Evolutionary conservation across 53 echinoderm and acorn worm species (phyloP), one percentile per base, ranked within the genome.

Genomic region (Astropecten irregularis): DNA sequence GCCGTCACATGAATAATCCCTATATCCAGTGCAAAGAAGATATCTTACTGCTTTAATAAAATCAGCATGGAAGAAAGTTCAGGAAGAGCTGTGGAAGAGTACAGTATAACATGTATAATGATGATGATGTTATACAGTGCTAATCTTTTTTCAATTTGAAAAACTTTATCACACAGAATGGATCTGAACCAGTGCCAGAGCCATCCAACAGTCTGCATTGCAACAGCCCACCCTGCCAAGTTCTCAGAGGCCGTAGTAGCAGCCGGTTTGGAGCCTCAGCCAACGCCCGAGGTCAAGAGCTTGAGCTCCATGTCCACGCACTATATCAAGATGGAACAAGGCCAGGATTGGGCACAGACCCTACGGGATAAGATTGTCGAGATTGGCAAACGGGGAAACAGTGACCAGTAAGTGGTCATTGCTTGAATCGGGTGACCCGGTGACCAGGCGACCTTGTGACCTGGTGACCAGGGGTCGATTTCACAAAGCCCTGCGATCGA

Each of bases 161-260:
- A n/a, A n/a, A n/a, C n/a, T n/a, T n/a, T 28, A n/a, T 6, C 18
- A 20, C 0, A 47, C 44, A 76, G 40, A 23, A 40, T 44, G 68
- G 71, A 21, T 5, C n/a, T 27, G 4, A 47, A 8, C n/a, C 29
- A 27, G 20, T 46, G 15, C 40, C 33, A 1, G 3, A 5, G n/a
- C 23, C 39, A 18, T 22, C 71, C 52, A 16, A 66, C 55, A 42
- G 50, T 83, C 7, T 89, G 86, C 49, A 40, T 96, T 29, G 90
- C 96, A 18, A 91, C 93, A 1, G 93, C 91, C 20, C 89, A 91
- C 21, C 96, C 96, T 1, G 96, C 89, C 34, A 96, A 96, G 83
- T 96, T 96, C 48, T 93, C 93, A 3, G 94, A 94, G 69, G 91
- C 91, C 31, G 7, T 76, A 57, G 9, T 54, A 22, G 88, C 88